phyloP scores from a whole-genome alignment of 2,113 vertebrate genomes.

The Calidris pugnax region DNA sequence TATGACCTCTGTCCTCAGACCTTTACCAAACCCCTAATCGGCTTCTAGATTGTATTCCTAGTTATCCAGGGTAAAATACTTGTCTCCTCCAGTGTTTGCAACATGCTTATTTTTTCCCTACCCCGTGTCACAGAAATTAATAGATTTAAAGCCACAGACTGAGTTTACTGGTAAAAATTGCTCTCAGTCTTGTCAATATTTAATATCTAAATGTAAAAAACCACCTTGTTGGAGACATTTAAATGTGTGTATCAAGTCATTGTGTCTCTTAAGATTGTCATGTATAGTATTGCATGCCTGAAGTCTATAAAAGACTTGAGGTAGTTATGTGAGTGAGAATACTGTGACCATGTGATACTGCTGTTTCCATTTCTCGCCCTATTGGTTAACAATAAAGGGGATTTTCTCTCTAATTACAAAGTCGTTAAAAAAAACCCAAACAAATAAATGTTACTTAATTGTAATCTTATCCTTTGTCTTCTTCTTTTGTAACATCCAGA shows the following conservation, averaged over 20 bases:
- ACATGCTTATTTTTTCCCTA: neutral
- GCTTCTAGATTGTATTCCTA: neutral
- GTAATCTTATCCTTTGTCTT: neutral
- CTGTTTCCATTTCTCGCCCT: neutral
- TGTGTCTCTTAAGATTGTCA: neutral
- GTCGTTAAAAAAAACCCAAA: neutral
- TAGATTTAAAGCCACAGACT: neutral
- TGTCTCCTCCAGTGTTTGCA: neutral
- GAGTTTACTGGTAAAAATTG: neutral
- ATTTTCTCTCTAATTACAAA: conserved; percentile 34
- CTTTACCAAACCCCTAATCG: neutral
- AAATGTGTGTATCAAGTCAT: neutral
- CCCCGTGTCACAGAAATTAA: neutral
- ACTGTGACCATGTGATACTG: neutral
- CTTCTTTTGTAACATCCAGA: neutral
- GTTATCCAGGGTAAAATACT: neutral
- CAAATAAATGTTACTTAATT: neutral
- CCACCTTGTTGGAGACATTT: neutral
- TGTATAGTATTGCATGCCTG: neutral
- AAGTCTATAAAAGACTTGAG: neutral
- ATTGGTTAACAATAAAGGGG: neutral
- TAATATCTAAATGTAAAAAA: neutral
- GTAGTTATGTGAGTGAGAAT: neutral
- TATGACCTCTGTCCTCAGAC: neutral
- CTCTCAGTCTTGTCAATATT: neutral